Evolutionary conservation across 2,888 invertebrate species (phyloP), one percentile per base, ranked within the genome.

Genomic region (Sphinx pinastri): DNA sequence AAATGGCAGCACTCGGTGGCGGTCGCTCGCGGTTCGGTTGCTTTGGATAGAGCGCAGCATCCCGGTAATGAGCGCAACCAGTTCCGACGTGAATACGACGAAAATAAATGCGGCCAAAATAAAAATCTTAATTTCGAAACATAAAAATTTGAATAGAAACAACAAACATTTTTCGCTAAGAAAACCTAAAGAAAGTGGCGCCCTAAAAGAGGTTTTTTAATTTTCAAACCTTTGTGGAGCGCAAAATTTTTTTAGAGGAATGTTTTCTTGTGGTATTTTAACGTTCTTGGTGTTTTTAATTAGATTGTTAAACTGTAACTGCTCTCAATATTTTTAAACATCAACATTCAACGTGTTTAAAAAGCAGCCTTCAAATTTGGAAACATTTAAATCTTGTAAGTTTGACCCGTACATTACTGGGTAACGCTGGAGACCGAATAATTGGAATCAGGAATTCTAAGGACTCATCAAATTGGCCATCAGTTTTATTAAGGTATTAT

Each of bases 21-120:
- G 63, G 63, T 47, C 13, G 63, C 47, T 19, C 19, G 2, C 47
- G 19, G 63, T 47, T 63, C 47, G 63, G 63, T 54, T 60, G 19
- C 45, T 38, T 54, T 69, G 63, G 13, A 63, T 54, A 49, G 11
- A 54, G 16, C 68, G 19, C 55, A 54, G 60, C 11, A 45, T 8
- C 12, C n/a, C 54, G 38, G 38, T 68, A 68, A 68, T 68, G 68
- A 68, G 54, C 54, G 16, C 16, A 68, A 68, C 63, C 49, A 49
- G 63, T 19, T 63, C 49, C 19, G 13, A 19, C 13, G 13, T 63
- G 63, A 63, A 63, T 63, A 63, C 14, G 47, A 16, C 11, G 47
- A n/a, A 63, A 63, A 63, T 47, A 49, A 63, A 49, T 38, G 16
- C 16, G 16, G 49, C 0, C 25, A 63, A 60, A 47, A 60, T 12